Conservation (phyloP, 2,888 invertebrate genomes). For the Tetranychus truncatus region DNA sequence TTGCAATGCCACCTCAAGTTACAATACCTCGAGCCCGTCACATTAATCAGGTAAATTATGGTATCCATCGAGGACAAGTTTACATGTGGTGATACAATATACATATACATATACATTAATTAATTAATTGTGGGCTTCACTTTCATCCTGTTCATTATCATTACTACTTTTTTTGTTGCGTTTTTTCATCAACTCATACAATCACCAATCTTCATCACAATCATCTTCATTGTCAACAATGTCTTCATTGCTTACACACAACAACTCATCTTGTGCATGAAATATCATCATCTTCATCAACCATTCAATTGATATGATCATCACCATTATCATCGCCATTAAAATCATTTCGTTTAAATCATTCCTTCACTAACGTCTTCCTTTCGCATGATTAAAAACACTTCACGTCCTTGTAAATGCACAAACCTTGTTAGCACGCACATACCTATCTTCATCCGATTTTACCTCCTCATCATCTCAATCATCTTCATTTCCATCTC, state of each 20-base stretch:
- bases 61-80: constrained; percentile 27
- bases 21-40: constrained; percentile 23
- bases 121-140: background rate
- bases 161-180: background rate
- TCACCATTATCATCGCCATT: background rate
- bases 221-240: background rate
- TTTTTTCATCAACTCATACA: background rate
- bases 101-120: background rate
- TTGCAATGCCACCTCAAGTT: constrained; percentile 22
- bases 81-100: background rate
- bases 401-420: background rate
- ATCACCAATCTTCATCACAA: background rate
- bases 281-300: background rate
- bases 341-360: background rate
- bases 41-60: constrained; percentile 26
- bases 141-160: too few relatives aligned
- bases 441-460: too few relatives aligned
- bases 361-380: background rate
- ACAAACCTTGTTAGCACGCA: background rate
- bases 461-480: too few relatives aligned
- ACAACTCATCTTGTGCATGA: background rate
- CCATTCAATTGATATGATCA: background rate
- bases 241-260: background rate
- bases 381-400: background rate
- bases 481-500: too few relatives aligned